A percentile compares a stretch with the other conserved stretches of the same genome.
Conservation (phyloP, 2,888 invertebrate species). For the Pollenia amentaria region DNA sequence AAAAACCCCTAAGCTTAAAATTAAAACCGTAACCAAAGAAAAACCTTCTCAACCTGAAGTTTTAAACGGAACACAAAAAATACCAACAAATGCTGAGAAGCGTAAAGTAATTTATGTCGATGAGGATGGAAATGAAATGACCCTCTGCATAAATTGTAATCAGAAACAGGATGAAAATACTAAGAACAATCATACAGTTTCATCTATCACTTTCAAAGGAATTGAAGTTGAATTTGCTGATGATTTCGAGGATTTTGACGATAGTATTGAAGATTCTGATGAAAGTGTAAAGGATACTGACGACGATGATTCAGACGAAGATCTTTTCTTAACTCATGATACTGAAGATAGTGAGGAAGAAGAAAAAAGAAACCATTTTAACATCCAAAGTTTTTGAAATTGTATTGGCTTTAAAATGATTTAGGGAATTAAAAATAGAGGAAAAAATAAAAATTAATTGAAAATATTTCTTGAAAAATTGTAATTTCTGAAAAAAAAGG, state of each 20-base stretch:
- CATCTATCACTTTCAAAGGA: too few relatives aligned
- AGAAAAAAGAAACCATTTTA: neutral
- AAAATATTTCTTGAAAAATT: too few relatives aligned
- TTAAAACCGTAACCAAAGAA: neutral
- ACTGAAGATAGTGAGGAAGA: neutral
- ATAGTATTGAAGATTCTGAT: neutral
- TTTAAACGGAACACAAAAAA: neutral
- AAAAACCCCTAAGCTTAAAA: neutral
- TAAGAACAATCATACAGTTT: too few relatives aligned
- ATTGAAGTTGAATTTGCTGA: too few relatives aligned
- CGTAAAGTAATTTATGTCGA: neutral
- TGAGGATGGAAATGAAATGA: neutral
- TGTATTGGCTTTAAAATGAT: too few relatives aligned
- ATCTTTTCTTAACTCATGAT: neutral
- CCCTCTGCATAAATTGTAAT: neutral
- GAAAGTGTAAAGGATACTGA: neutral
- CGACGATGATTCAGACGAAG: neutral
- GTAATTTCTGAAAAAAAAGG: too few relatives aligned
- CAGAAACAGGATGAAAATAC: too few relatives aligned
- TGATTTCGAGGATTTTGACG: too few relatives aligned
- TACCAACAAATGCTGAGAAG: neutral
- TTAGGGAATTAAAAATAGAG: too few relatives aligned
- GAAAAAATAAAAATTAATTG: too few relatives aligned
- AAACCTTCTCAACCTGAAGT: neutral
- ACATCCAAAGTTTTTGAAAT: too few relatives aligned